Percentiles rank a stretch among this genome's conserved stretches.
These are phyloP conservation scores for Gadopsis marmoratus DNA, from an alignment of 2,797 vertebrate genomes.

Conservation along the genomic window DNA sequence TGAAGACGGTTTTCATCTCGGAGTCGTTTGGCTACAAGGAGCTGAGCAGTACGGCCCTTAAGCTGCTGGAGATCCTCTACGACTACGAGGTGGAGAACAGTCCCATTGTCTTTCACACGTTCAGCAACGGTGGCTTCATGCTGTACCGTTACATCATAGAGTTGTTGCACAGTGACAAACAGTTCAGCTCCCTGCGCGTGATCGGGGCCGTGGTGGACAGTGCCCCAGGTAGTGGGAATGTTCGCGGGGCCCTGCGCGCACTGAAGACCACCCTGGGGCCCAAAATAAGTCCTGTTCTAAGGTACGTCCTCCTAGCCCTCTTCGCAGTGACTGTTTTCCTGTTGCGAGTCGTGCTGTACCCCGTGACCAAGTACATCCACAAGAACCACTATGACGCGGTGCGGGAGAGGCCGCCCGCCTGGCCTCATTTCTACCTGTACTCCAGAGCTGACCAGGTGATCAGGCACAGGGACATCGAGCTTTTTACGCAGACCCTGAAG, in stretches of 20 bases:
- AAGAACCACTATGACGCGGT: constrained; percentile 92
- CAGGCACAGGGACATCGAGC: constrained; percentile 86
- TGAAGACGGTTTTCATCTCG: constrained; percentile 92
- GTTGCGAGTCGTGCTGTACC: constrained; percentile 89
- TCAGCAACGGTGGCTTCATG: constrained; percentile 97
- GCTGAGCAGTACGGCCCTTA: constrained; percentile 88
- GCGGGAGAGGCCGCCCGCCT: constrained; percentile 84
- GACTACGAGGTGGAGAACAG: constrained; percentile 92
- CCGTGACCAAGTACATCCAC: constrained; percentile 91
- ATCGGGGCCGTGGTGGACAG: constrained; percentile 93
- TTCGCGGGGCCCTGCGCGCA: constrained; percentile 89
- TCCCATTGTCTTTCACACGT: constrained; percentile 93
- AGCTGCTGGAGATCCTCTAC: constrained; percentile 92
- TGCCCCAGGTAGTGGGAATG: constrained; percentile 89
- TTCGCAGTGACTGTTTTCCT: constrained; percentile 86
- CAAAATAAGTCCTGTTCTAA: constrained; percentile 81
- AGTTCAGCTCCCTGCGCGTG: constrained; percentile 86
- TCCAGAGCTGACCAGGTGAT: constrained; percentile 91
- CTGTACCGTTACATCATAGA: constrained; percentile 94
- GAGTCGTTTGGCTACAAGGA: constrained; percentile 94
- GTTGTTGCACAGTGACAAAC: constrained; percentile 84
- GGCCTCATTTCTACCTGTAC: constrained; percentile 96
- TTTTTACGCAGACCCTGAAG: constrained; percentile 83
- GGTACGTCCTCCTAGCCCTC: constrained; percentile 84
- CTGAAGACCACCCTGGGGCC: constrained; percentile 86